These are phyloP conservation scores for Trachemys scripta DNA, from an alignment of 2,113 vertebrate genomes.

Conservation along the genomic window DNA sequence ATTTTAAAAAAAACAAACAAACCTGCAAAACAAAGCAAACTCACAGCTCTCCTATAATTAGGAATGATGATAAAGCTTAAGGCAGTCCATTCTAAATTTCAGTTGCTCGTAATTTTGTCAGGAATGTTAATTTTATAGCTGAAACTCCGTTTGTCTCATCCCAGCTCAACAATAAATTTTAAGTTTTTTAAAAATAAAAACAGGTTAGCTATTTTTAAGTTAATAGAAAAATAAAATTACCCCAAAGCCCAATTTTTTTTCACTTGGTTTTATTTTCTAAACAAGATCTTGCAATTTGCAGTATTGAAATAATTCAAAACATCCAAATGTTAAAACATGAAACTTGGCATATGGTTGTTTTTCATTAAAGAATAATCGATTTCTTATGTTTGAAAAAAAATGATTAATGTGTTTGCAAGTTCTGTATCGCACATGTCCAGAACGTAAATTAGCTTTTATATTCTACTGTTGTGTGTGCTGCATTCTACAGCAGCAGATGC, in stretches of 20 bases:
- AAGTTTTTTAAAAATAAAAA: neutral
- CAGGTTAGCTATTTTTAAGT: neutral
- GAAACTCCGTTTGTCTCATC: conserved; percentile 23
- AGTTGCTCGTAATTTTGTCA: conserved; percentile 16
- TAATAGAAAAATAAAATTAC: neutral
- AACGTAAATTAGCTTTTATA: neutral
- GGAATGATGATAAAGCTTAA: neutral
- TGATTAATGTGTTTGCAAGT: neutral
- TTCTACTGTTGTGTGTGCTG: neutral
- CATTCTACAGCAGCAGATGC: neutral
- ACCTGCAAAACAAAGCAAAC: neutral
- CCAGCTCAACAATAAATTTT: neutral
- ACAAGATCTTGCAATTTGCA: neutral
- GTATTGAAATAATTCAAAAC: conserved; percentile 52
- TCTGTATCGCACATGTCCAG: neutral
- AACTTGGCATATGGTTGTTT: conserved; percentile 34
- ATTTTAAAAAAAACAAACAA: neutral
- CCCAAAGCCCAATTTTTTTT: neutral
- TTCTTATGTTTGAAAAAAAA: neutral
- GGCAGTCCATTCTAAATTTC: neutral
- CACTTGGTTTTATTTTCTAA: conserved; percentile 50
- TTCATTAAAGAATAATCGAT: neutral
- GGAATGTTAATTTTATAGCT: neutral
- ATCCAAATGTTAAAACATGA: conserved; percentile 20
- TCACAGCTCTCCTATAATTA: neutral